Base-by-base conservation (phyloP, 2,888 invertebrate genomes). In the Melolontha melolontha region DNA sequence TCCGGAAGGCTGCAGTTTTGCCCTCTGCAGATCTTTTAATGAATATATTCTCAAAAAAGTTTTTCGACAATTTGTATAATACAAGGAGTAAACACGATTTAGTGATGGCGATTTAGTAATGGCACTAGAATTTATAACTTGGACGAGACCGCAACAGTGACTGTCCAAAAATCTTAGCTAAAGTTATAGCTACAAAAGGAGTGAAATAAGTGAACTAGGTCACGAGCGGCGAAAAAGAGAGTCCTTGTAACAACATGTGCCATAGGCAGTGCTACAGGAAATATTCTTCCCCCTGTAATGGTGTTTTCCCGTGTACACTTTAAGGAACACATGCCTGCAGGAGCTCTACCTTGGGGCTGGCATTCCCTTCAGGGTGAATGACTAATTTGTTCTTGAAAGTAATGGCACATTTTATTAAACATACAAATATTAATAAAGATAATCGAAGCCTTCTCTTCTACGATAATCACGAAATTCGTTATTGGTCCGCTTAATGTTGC, bases 281-380 rank as follows among this genome's bases (percentile, higher is more conserved):
- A 70, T 16, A 50, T 64, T 10, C 69, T 80, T 47, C 80, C 79
- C n/a, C 79, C 81, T 14, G 77, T 70, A 11, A 75, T 80, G 73
- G 72, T 82, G 4, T 82, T 81, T n/a, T 66, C 79, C 79, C 0
- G 12, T 44, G 12, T 44, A 44, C 12, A 5, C 44, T 44, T 44
- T 12, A 73, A 80, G 22, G 76, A 76, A 62, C 29, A 29, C 27
- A 79, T 80, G 78, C 67, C 79, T 14, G 73, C 72, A 66, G 78
- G 77, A 69, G 80, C 79, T 52, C 80, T 79, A 78, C 79, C 44
- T 71, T 80, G 51, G 80, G 80, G 39, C 69, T 80, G 29, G 80
- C 79, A 27, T 75, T 74, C 70, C 75, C 77, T 64, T 74, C 74
- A 51, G 82, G 82, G 17, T 82, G 80, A 81, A 80, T 81, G 78